These are phyloP conservation scores for Malurus elegans DNA, from an alignment of 2,113 vertebrate genomes.

Conservation along the genomic window DNA sequence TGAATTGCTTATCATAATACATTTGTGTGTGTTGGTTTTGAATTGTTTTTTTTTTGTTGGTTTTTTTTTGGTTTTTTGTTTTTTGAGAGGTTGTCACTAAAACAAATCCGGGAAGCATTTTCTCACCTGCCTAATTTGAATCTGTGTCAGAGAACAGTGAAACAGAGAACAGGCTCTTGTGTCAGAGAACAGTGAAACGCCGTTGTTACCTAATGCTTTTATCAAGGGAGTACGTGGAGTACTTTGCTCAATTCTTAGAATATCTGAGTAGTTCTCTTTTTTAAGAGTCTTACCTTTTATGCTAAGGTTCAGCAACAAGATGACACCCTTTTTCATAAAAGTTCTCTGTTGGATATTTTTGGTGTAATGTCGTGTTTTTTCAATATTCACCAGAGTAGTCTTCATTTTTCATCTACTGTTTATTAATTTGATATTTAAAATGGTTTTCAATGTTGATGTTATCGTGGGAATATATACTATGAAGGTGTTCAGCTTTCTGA, in stretches of 20 bases:
- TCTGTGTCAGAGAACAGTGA: not conserved
- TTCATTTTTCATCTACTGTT: not conserved
- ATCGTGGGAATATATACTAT: not conserved
- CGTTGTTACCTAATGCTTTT: not conserved
- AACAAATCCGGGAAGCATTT: not conserved
- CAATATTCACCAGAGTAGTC: not conserved
- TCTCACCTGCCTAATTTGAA: not conserved
- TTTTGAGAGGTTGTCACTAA: not conserved
- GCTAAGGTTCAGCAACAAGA: not conserved
- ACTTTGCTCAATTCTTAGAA: not conserved
- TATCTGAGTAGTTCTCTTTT: not conserved
- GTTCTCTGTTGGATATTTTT: not conserved
- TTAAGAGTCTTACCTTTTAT: not conserved
- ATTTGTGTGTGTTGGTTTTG: not conserved
- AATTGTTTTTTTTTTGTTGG: not conserved
- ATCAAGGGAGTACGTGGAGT: not conserved
- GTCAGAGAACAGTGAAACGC: not conserved
- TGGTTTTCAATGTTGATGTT: not conserved
- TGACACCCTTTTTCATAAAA: not conserved
- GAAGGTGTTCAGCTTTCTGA: not conserved
- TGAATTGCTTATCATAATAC: not conserved
- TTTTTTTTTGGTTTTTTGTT: not conserved
- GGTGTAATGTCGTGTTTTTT: not conserved
- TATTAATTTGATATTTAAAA: not conserved
- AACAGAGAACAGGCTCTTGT: not conserved